These are phyloP conservation scores for Gorsachius magnificus DNA, from an alignment of 2,797 vertebrate genomes.

Conservation along the genomic window DNA sequence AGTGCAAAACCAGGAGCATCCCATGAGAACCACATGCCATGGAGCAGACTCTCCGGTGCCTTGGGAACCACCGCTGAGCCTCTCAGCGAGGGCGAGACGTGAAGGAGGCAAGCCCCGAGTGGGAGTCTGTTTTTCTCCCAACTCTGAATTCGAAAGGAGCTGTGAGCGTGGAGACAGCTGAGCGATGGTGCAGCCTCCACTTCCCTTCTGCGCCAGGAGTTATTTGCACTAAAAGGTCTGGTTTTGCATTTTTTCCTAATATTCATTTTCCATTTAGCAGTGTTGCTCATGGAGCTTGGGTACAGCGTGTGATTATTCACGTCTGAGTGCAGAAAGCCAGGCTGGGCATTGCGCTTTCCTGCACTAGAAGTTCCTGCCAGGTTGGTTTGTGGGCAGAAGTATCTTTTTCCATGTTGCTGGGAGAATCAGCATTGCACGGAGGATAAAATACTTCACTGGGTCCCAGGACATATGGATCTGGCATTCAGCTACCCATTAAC, in stretches of 20 bases:
- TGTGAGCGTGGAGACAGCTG: background rate
- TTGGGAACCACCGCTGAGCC: background rate
- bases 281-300: background rate
- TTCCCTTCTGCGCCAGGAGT: background rate
- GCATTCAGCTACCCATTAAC: background rate
- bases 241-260: background rate
- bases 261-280: background rate
- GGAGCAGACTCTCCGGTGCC: background rate
- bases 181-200: background rate
- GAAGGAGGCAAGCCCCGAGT: background rate
- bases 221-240: background rate
- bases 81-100: background rate
- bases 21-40: accelerated
- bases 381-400: background rate
- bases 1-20: background rate
- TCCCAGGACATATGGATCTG: background rate
- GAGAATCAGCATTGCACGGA: background rate
- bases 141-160: background rate
- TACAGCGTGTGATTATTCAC: background rate
- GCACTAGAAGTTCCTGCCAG: background rate
- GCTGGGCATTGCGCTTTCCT: background rate
- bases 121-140: constrained; percentile 10
- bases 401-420: background rate
- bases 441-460: background rate
- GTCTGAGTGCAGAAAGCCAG: background rate